These are phyloP conservation scores for Rhaphigaster nebulosa DNA, from an alignment of 2,888 invertebrate genomes.

Conservation along the genomic window DNA sequence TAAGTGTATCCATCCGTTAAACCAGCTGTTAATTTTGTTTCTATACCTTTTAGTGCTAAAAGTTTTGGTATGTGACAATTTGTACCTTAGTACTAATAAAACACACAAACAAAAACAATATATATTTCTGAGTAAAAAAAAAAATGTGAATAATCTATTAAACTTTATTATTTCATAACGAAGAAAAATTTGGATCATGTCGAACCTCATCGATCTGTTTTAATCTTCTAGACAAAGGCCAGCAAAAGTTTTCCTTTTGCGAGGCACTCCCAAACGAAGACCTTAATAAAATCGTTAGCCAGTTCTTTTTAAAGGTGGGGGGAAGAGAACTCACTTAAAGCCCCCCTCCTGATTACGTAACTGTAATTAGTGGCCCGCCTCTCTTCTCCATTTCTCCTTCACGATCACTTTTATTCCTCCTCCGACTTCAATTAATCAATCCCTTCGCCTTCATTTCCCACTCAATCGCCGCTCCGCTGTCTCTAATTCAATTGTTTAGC, in stretches of 20 bases:
- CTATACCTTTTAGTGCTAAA: too few species aligned
- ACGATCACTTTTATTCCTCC: slow-evolving; percentile 15
- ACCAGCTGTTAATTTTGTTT: too few species aligned
- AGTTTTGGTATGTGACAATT: too few species aligned
- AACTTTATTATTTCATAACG: too few species aligned
- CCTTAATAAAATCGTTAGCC: slow-evolving; percentile 48
- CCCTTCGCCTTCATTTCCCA: slow-evolving; percentile 46
- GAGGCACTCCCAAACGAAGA: not conserved
- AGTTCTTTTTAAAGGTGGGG: slow-evolving; percentile 36
- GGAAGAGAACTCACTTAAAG: not conserved
- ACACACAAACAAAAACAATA: too few species aligned
- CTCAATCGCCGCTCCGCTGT: slow-evolving; percentile 27
- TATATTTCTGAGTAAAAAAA: too few species aligned
- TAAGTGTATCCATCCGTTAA: too few species aligned
- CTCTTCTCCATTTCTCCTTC: slow-evolving; percentile 39
- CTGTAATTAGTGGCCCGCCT: slow-evolving; percentile 22
- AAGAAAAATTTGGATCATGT: not conserved
- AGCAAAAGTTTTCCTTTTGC: not conserved
- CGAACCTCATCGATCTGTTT: not conserved
- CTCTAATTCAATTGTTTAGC: slow-evolving; percentile 31
- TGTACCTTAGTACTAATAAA: too few species aligned
- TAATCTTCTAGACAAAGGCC: not conserved
- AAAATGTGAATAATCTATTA: too few species aligned
- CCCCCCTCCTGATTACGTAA: slow-evolving; percentile 43
- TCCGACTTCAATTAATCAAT: slow-evolving; percentile 39